Conservation (phyloP, 2,797 vertebrate genomes). For the Argya squamiceps region DNA sequence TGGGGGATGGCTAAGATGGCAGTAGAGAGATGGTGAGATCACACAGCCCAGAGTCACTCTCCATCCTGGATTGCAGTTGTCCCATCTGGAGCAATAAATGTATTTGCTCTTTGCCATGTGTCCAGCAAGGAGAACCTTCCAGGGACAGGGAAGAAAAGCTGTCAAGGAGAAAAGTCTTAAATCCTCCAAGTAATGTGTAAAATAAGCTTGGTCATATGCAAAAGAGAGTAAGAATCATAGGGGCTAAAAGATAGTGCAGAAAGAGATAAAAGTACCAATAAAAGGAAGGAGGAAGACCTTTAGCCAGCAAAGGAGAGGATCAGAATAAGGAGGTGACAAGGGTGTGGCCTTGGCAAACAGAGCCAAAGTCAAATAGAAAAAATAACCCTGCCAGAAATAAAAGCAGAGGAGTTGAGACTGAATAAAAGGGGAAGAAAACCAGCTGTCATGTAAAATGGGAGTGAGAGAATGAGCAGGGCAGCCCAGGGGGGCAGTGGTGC, state of each 20-base stretch:
- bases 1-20: neutral
- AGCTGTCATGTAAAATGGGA: neutral
- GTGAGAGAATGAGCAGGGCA: neutral
- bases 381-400: neutral
- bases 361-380: neutral
- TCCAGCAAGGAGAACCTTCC: neutral
- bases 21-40: neutral
- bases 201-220: neutral
- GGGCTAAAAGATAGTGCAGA: neutral
- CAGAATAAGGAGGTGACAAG: neutral
- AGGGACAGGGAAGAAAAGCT: neutral
- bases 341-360: neutral
- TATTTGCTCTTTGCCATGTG: neutral
- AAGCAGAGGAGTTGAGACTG: neutral
- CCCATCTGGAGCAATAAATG: neutral
- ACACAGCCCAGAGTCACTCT: neutral
- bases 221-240: neutral
- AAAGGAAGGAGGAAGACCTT: slow-evolving; percentile 1
- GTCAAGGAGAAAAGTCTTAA: neutral
- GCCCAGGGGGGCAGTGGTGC: fast-evolving
- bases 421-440: neutral
- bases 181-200: neutral
- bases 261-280: neutral
- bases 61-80: neutral
- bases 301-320: neutral